A percentile compares a stretch with the other conserved stretches of the same genome.
Conservation (phyloP, 2,797 vertebrate genomes). For the Acrossocheilus fasciatus region DNA sequence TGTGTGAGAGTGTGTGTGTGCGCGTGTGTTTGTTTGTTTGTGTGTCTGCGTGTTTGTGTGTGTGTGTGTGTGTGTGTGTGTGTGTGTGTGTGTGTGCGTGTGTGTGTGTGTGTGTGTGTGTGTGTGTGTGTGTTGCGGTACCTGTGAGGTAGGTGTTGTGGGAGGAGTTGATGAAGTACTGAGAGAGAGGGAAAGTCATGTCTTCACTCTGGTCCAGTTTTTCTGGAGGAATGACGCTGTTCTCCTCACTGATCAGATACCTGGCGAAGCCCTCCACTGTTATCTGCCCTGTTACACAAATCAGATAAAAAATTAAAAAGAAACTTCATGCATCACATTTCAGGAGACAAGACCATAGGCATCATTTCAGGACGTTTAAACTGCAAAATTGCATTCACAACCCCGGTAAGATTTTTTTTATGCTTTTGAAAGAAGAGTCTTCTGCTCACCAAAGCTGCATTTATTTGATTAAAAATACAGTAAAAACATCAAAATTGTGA, state of each 20-base stretch:
- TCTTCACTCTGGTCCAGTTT: constrained; percentile 99
- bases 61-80: too few species aligned
- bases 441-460: not conserved
- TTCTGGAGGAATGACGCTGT: constrained; percentile 93
- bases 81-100: too few species aligned
- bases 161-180: constrained; percentile 98
- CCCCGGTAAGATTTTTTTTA: not conserved
- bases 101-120: not conserved
- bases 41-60: too few species aligned
- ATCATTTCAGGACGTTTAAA: not conserved
- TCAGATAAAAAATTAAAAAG: not conserved
- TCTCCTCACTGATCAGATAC: constrained; percentile 93
- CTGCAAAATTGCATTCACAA: not conserved
- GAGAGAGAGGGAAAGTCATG: constrained; percentile 95
- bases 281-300: constrained; percentile 85
- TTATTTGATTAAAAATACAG: not conserved
- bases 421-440: not conserved
- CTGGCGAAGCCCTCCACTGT: constrained; percentile 91
- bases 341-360: not conserved
- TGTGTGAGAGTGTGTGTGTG: too few species aligned
- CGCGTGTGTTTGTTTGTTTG: too few species aligned
- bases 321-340: not conserved
- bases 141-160: constrained; percentile 99
- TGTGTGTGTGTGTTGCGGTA: constrained; percentile 60
- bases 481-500: not conserved